phyloP scores from a whole-genome alignment of 2,797 vertebrate species.

The Chelonia mydas region DNA sequence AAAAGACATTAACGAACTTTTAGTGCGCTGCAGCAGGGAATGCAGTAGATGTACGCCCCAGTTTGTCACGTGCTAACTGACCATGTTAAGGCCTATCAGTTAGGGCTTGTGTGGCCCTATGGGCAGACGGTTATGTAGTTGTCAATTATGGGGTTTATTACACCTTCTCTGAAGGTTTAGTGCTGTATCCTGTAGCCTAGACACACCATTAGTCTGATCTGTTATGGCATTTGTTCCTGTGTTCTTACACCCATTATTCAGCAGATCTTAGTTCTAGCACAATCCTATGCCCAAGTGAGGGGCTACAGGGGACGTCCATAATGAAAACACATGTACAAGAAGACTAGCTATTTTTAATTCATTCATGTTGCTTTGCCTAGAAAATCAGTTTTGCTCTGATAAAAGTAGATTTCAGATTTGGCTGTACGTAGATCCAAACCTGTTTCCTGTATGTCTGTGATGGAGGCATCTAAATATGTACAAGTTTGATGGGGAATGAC shows the following conservation, averaged over 20 bases:
- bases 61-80: not conserved
- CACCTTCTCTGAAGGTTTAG: not conserved
- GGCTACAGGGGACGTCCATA: not conserved
- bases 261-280: not conserved
- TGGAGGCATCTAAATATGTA: not conserved
- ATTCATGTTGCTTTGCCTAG: not conserved
- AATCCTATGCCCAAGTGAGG: not conserved
- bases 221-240: not conserved
- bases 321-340: not conserved
- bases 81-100: not conserved
- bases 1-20: not conserved
- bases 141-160: not conserved
- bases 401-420: not conserved
- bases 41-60: not conserved
- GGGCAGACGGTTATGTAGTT: not conserved
- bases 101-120: not conserved
- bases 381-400: not conserved
- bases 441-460: not conserved
- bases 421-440: not conserved
- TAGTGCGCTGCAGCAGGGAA: not conserved
- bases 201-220: not conserved
- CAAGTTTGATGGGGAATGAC: not conserved
- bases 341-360: not conserved
- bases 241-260: not conserved
- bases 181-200: not conserved